A percentile compares a stretch with the other conserved stretches of the same genome.
Evolutionary conservation across 2,888 invertebrate species (phyloP).

Genomic region (Melinopterus prodromus): DNA sequence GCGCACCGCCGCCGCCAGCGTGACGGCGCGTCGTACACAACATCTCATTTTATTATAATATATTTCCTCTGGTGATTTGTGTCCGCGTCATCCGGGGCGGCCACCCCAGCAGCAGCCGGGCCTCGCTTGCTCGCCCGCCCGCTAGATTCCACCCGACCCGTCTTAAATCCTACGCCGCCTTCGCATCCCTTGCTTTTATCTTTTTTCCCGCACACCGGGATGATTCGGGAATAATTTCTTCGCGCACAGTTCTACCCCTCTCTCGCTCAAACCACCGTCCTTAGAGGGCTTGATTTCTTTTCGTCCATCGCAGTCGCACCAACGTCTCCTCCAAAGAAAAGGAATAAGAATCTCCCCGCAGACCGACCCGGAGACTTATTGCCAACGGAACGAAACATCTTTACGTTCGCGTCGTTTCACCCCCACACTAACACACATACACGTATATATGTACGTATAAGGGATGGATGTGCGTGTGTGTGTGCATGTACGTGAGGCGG

Average conservation of each 20-base stretch:
- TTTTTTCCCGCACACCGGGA: conserved; percentile 42
- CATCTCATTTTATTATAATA: conserved; percentile 59
- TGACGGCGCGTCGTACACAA: conserved; percentile 39
- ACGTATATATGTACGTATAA: conserved; percentile 19
- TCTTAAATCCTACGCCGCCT: conserved; percentile 4
- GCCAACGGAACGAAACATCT: conserved; percentile 54
- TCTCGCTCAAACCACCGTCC: conserved; percentile 23
- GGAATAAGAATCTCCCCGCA: conserved; percentile 26
- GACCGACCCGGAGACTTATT: conserved; percentile 51
- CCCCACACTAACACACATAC: conserved; percentile 26
- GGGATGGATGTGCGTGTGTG: background rate
- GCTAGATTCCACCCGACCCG: background rate
- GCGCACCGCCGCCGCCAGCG: background rate
- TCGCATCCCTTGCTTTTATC: background rate
- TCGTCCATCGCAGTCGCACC: conserved; percentile 39
- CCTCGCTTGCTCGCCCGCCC: conserved; percentile 40
- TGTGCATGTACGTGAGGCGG: background rate
- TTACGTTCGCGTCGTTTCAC: conserved; percentile 39
- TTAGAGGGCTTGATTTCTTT: background rate
- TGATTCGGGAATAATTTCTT: conserved; percentile 58
- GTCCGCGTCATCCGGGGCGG: conserved; percentile 50
- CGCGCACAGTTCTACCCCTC: conserved; percentile 49
- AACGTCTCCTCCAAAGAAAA: conserved; percentile 41
- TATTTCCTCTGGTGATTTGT: conserved; percentile 60
- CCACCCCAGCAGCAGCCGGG: conserved; percentile 41